Base-by-base conservation (phyloP, 2,113 vertebrate species). In the Dicentrarchus labrax region DNA sequence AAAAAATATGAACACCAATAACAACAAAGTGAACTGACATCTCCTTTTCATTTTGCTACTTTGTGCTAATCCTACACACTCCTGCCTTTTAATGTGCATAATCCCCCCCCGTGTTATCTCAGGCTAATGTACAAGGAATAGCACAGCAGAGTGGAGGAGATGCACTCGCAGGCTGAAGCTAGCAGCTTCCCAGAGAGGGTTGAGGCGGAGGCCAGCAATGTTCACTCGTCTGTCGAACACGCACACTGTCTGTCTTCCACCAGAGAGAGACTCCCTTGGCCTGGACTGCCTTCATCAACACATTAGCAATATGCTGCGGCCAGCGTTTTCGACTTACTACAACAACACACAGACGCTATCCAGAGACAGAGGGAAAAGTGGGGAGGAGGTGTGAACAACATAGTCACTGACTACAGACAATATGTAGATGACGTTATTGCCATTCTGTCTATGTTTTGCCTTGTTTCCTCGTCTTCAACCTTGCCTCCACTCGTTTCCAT, bases 101-200 rank as follows among this genome's bases (percentile, higher is more conserved):
- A 85, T 83, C 83, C 81, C 76, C 41, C 61, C 74, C 73, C 1
- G 54, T 88, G 84, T 86, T 86, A 78, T 89, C 76, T 82, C 57
- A 16, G 80, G 79, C 73, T 87, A 88, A 86, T 53, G 84, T 81
- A 79, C 75, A 48, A 77, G 88, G 73, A 73, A 56, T 19, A 65
- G 54, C 76, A 41, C 61, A 78, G 78, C 62, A 39, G 76, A 86
- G 82, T 64, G 86, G 76, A 86, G 80, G 86, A 86, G 89, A 89
- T 89, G 86, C 82, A 74, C 80, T 88, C 60, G 48, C 88, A 62
- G 90, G 85, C 89, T 89, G 65, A 69, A 91, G 89, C 73, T 81
- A 70, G 86, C 79, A 73, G 88, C 87, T 94, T 94, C 93, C 94
- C 90, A 90, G 85, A 94, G 94, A 93, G 92, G 91, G 94, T 94